Conservation (phyloP, 2,113 vertebrate genomes). For the Bostrychus sinensis region DNA sequence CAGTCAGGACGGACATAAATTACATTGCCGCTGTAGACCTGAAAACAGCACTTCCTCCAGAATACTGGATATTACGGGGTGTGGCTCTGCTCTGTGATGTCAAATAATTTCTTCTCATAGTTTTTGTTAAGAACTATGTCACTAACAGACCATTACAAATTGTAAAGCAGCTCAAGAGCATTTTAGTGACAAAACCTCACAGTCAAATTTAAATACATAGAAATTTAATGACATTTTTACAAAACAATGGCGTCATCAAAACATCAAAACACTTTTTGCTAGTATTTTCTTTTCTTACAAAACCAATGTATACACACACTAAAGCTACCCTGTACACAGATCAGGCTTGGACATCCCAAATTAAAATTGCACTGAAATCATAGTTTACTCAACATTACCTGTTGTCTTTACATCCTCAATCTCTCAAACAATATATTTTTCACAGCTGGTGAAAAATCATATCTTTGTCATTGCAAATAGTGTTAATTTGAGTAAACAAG, state of each 20-base stretch:
- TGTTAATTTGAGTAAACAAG: conserved; percentile 23
- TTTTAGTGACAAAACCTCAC: conserved; percentile 7
- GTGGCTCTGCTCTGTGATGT: conserved; percentile 94
- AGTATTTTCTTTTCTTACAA: conserved; percentile 87
- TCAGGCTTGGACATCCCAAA: conserved; percentile 62
- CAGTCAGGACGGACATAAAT: conserved; percentile 86
- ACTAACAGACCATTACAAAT: background rate
- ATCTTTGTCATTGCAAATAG: background rate
- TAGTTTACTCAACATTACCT: conserved; percentile 4
- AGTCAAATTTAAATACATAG: conserved; percentile 85
- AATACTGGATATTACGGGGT: conserved; percentile 92
- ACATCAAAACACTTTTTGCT: conserved; percentile 87
- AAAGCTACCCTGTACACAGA: conserved; percentile 70
- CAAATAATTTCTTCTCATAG: conserved; percentile 74
- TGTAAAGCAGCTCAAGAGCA: background rate
- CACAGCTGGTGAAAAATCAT: conserved; percentile 4
- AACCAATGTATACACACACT: conserved; percentile 80
- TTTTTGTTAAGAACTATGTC: background rate
- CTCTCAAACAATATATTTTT: background rate
- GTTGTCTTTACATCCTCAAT: background rate
- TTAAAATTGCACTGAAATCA: conserved; percentile 30
- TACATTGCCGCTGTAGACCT: conserved; percentile 89
- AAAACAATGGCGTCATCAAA: conserved; percentile 89
- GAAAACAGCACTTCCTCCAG: conserved; percentile 82
- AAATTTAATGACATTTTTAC: conserved; percentile 96